A percentile compares a stretch with the other conserved stretches of the same genome.
Evolutionary conservation across 2,113 vertebrate species (phyloP).

Genomic region (Centropristis striata): DNA sequence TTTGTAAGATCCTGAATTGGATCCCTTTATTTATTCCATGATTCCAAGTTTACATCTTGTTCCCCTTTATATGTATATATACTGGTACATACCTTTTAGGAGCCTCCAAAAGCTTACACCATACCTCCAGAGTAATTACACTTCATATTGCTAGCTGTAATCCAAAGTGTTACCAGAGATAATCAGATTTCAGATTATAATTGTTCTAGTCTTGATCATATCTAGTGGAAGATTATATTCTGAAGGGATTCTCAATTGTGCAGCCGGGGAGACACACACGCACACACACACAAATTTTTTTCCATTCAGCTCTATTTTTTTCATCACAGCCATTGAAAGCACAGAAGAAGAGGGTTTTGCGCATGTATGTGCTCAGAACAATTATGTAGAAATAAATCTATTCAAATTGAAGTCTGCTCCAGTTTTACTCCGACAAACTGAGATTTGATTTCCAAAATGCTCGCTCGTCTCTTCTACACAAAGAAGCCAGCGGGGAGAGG

Average conservation of each 20-base stretch:
- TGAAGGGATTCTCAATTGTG: conserved; percentile 31
- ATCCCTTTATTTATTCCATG: too few species aligned
- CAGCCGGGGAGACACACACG: conserved; percentile 1
- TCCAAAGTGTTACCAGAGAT: too few species aligned
- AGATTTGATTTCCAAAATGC: conserved; percentile 87
- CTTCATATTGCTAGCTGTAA: too few species aligned
- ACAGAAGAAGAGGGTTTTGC: conserved; percentile 25
- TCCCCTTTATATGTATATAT: too few species aligned
- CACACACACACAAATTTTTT: not conserved
- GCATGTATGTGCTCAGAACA: conserved; percentile 69
- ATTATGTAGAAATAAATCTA: conserved; percentile 77
- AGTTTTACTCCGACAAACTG: conserved; percentile 82
- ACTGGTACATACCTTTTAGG: too few species aligned
- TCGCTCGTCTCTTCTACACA: conserved; percentile 82
- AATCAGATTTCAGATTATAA: not conserved
- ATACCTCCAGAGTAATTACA: too few species aligned
- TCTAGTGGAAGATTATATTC: not conserved
- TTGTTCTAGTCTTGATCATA: too few species aligned
- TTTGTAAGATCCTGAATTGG: too few species aligned
- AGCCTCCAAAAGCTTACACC: too few species aligned
- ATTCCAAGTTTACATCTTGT: too few species aligned
- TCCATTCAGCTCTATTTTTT: conserved; percentile 44
- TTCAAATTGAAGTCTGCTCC: conserved; percentile 81
- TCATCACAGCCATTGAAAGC: conserved; percentile 55
- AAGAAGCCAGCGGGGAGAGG: conserved; percentile 83